A percentile compares a stretch with the other conserved stretches of the same genome.
phyloP scores from a whole-genome alignment of 2,888 invertebrate genomes.

The Cactoblastis cactorum region DNA sequence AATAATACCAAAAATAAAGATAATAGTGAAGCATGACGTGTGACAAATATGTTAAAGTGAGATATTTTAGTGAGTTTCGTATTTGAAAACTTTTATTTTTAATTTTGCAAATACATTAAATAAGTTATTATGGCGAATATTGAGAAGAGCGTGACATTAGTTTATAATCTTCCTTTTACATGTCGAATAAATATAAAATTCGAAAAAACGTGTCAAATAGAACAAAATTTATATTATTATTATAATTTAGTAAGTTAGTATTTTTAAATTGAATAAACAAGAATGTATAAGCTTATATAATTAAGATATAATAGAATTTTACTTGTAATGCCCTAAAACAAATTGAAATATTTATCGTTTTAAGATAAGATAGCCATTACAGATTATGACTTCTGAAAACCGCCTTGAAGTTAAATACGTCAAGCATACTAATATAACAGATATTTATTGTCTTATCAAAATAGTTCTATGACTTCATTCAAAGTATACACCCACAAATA shows the following conservation, averaged over 20 bases:
- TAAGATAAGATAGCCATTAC: not conserved
- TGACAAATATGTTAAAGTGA: not conserved
- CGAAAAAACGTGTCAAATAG: too few species aligned
- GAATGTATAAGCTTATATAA: not conserved
- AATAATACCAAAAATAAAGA: slow-evolving; percentile 23
- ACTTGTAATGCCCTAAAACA: not conserved
- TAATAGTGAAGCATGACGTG: slow-evolving; percentile 52
- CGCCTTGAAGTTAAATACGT: not conserved
- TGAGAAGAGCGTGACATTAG: not conserved
- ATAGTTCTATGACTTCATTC: too few species aligned
- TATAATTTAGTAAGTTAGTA: not conserved
- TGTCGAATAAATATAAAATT: too few species aligned
- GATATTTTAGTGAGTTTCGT: not conserved
- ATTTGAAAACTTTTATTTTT: too few species aligned
- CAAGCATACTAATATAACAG: not conserved
- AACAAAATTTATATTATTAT: not conserved
- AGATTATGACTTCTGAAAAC: not conserved
- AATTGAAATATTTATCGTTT: slow-evolving; percentile 1
- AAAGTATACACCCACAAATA: too few species aligned
- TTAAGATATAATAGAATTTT: not conserved
- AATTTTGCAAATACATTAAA: not conserved
- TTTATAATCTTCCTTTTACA: too few species aligned
- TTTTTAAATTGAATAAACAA: not conserved
- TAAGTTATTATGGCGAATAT: not conserved
- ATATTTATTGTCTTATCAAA: too few species aligned